phyloP scores from a whole-genome alignment of 2,797 vertebrate species.

The Etheostoma perlongum region DNA sequence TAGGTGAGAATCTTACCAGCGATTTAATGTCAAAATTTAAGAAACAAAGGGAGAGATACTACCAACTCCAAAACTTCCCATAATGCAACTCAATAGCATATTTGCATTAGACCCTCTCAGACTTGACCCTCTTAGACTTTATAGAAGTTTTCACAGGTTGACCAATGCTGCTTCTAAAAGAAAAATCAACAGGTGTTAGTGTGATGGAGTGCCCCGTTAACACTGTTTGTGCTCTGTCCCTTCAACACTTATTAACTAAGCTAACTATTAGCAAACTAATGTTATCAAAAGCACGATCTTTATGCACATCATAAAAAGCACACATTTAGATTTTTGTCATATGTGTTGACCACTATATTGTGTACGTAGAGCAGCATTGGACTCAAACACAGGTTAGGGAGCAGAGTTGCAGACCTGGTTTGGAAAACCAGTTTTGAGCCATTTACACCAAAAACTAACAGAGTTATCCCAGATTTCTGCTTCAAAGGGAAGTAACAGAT shows the following conservation, averaged over 20 bases:
- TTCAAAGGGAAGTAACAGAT: slow-evolving; percentile 52
- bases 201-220: no score
- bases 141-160: not conserved
- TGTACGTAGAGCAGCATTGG: not conserved
- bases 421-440: not conserved
- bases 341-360: not conserved
- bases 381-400: slow-evolving; percentile 4
- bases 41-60: not conserved
- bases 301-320: not conserved
- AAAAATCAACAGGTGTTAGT: no score
- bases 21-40: no score
- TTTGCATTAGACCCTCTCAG: not conserved
- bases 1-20: no score
- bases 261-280: no score
- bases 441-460: slow-evolving; percentile 23
- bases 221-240: no score
- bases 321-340: not conserved
- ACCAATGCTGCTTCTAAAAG: no score
- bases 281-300: not conserved
- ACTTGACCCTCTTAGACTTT: not conserved
- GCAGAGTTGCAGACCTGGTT: not conserved
- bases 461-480: slow-evolving; percentile 30
- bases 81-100: not conserved
- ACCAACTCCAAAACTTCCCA: not conserved
- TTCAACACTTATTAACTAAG: no score